These are phyloP conservation scores for Episyrphus balteatus DNA, from an alignment of 1,140 invertebrate genomes.

Conservation along the genomic window DNA sequence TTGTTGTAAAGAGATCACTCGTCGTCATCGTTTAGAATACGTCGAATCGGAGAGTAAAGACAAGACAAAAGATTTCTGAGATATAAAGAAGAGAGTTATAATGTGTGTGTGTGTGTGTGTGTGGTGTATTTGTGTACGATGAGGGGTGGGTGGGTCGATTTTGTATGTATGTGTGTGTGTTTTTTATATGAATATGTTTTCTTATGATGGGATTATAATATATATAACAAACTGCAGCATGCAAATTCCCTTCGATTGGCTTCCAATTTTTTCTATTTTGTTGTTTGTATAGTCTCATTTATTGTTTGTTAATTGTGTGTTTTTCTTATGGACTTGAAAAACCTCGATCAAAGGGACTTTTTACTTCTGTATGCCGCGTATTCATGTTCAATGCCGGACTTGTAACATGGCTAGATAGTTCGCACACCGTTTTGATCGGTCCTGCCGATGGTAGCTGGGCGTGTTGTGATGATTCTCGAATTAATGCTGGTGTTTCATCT, in stretches of 20 bases:
- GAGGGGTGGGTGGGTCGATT: slow-evolving; percentile 4
- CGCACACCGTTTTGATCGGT: slow-evolving; percentile 33
- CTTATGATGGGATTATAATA: too few species aligned
- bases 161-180: slow-evolving; percentile 4
- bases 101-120: too few species aligned
- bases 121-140: too few species aligned
- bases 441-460: slow-evolving; percentile 21
- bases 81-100: too few species aligned
- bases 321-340: slow-evolving; percentile 27
- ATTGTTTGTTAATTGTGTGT: too few species aligned
- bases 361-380: slow-evolving; percentile 31
- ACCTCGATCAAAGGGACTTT: slow-evolving; percentile 27
- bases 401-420: slow-evolving; percentile 25
- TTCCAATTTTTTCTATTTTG: slow-evolving; percentile 7
- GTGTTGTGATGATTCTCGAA: background rate
- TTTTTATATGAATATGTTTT: slow-evolving; percentile 26
- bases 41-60: too few species aligned
- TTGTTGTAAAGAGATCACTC: too few species aligned
- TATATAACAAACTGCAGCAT: slow-evolving; percentile 26
- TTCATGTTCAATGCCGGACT: slow-evolving; percentile 31
- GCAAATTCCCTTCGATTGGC: slow-evolving; percentile 19
- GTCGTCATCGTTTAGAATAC: too few species aligned
- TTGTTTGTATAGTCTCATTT: background rate
- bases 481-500: slow-evolving; percentile 5
- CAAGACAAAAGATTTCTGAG: too few species aligned